Base-by-base conservation (phyloP, 2,797 vertebrate genomes). In the Micropoecilia bifurca region DNA sequence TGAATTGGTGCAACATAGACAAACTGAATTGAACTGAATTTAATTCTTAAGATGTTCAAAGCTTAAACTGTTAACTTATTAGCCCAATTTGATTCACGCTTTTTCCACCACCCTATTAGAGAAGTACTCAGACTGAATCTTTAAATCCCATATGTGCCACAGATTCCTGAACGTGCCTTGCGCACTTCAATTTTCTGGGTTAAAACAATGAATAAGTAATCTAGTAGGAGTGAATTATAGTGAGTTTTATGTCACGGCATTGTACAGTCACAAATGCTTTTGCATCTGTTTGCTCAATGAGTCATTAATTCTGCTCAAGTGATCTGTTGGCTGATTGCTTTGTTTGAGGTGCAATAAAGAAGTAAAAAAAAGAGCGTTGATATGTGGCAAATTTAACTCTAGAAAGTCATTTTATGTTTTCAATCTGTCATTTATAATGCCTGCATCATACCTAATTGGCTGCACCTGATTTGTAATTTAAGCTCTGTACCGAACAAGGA, bases 371-470 rank as follows among this genome's bases (percentile, higher is more conserved):
- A 55, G 2, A 59, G 4, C 3, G 1, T 30, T 59, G 10, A 3
- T 59, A 9, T 33, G 59, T 18, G 28, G 13, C 14, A 61, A 33
- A 61, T 13, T 13, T 61, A 16, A 14, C 30, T 61, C 14, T 33
- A 61, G 33, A 61, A 61, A 61, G 59, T 61, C 12, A 57, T n/a
- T 39, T 66, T 39, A 47, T 36, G 22, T 47, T 61, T 46, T 75
- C 41, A 43, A 61, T 12, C 22, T 63, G n/a, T 46, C 41, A 66
- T 66, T 46, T 36, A 47, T 47, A 47, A 63, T 33, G 33, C 18
- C 22, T 20, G 6, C 74, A 75, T 75, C 16, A 75, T 59, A 18
- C 59, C 43, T 61, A 75, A 63, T 75, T 63, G 74, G 74, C 55
- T 63, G 28, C 33, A 39, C 33, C 75, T 39, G 61, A 25, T 47